Base-by-base conservation (phyloP, 2,113 vertebrate genomes). In the Melanocharis versteri region DNA sequence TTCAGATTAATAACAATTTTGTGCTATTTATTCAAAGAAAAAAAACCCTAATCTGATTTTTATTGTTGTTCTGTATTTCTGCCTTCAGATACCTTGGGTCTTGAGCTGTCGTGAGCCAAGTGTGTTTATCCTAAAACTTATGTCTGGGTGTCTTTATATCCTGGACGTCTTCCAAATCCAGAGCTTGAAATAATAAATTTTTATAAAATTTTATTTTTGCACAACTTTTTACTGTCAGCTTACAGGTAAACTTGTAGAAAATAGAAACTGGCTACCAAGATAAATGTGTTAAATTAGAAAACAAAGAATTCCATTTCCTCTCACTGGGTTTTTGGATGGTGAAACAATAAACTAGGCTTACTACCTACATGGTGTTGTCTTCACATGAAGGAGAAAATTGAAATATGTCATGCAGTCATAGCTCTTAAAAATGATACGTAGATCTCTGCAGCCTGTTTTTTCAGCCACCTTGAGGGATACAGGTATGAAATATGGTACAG, bases 371-470 rank as follows among this genome's bases (percentile, higher is more conserved):
- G 64, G 22, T 17, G 18, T 85, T 82, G 30, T 58, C 22, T 85
- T 76, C 31, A n/a, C 10, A 45, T 51, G 23, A 72, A 45, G 44
- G n/a, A 64, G 21, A 76, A 79, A n/a, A 45, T 5, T 23, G 11
- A 89, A 87, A 26, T 72, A 27, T 4, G 15, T 90, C 30, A 17
- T 56, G 35, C 10, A 75, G 42, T 44, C 23, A 23, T 30, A 39
- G 23, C 39, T 80, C 69, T 64, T 30, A 22, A 73, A 73, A 82
- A 62, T n/a, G 0, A 13, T 3, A 4, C 1, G 0, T n/a, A 37
- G 50, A 14, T 47, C 35, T 85, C 56, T 90, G 54, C 44, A 68
- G 33, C 23, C 61, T 37, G 35, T 50, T 76, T 31, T 30, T 68
- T 33, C n/a, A 66, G 47, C 27, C 61, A 13, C 40, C 31, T 48